These are phyloP conservation scores for Lysandra coridon DNA, from an alignment of 2,888 invertebrate genomes.

Conservation along the genomic window DNA sequence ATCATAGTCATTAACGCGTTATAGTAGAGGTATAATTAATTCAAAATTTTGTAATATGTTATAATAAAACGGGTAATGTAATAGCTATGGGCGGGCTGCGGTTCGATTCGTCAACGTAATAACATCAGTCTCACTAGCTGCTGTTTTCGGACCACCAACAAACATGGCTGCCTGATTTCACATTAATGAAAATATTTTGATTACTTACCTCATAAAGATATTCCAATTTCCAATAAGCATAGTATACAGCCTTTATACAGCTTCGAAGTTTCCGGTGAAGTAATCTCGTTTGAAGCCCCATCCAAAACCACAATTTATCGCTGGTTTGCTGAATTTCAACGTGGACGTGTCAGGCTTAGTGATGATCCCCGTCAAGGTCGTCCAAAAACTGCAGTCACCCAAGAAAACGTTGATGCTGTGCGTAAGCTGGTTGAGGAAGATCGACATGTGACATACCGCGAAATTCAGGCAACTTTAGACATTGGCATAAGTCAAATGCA, in stretches of 20 bases:
- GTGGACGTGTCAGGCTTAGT: too few relatives aligned
- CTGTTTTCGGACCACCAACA: constrained; percentile 55
- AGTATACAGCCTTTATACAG: not conserved
- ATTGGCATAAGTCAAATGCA: too few relatives aligned
- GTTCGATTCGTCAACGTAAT: constrained; percentile 70
- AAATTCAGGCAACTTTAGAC: too few relatives aligned
- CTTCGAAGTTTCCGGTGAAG: not conserved
- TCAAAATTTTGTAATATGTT: constrained; percentile 58
- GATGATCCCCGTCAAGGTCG: too few relatives aligned
- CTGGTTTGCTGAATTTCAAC: too few relatives aligned
- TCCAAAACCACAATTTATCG: too few relatives aligned
- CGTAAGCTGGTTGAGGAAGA: too few relatives aligned
- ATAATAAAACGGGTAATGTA: constrained; percentile 71
- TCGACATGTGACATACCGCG: too few relatives aligned
- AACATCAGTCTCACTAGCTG: constrained; percentile 52
- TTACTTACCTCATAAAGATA: constrained; percentile 14
- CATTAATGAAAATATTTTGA: constrained; percentile 39
- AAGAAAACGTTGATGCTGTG: too few relatives aligned
- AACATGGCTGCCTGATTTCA: constrained; percentile 43
- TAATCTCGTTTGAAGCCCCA: not conserved
- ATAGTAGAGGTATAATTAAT: constrained; percentile 56
- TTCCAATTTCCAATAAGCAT: constrained; percentile 1
- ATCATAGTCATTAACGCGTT: constrained; percentile 41
- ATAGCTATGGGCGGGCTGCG: constrained; percentile 57
- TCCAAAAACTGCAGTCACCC: too few relatives aligned